These are phyloP conservation scores for Cyrtorhinus lividipennis DNA, from an alignment of 1,140 invertebrate species.

Conservation along the genomic window DNA sequence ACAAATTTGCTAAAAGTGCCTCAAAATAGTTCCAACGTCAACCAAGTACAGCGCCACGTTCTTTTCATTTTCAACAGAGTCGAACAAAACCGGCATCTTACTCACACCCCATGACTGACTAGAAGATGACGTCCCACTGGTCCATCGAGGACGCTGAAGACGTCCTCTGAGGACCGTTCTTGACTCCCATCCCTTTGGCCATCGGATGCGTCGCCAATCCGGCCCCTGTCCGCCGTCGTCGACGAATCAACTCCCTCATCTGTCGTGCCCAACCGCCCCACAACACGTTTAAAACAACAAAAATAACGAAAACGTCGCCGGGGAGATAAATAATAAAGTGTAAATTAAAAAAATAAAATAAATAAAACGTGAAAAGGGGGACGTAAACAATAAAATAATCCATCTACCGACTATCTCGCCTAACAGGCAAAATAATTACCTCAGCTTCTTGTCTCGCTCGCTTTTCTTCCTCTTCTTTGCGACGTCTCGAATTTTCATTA, in stretches of 20 bases:
- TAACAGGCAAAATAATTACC: too few species aligned
- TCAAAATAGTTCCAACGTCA: too few species aligned
- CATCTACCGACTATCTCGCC: too few species aligned
- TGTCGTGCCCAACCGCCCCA: conserved; percentile 12
- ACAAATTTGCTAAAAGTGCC: too few species aligned
- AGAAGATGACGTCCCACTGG: conserved; percentile 21
- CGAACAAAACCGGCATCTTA: too few species aligned
- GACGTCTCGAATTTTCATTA: conserved; percentile 67
- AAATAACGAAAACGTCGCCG: too few species aligned
- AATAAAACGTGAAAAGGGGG: too few species aligned
- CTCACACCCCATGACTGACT: too few species aligned
- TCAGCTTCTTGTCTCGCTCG: conserved; percentile 81
- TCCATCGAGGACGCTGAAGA: conserved; percentile 10
- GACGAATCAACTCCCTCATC: conserved; percentile 18
- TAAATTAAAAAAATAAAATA: neutral
- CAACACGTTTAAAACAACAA: conserved; percentile 9
- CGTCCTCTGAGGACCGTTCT: neutral
- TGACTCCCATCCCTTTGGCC: conserved; percentile 6
- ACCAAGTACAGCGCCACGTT: too few species aligned
- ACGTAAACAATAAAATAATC: too few species aligned
- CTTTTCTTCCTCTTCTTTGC: conserved; percentile 84
- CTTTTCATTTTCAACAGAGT: too few species aligned
- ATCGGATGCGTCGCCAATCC: neutral
- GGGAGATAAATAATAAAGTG: neutral
- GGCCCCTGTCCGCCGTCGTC: neutral